Evolutionary conservation across 2,113 vertebrate genomes (phyloP).

Genomic region (Typhlomys cinereus): DNA sequence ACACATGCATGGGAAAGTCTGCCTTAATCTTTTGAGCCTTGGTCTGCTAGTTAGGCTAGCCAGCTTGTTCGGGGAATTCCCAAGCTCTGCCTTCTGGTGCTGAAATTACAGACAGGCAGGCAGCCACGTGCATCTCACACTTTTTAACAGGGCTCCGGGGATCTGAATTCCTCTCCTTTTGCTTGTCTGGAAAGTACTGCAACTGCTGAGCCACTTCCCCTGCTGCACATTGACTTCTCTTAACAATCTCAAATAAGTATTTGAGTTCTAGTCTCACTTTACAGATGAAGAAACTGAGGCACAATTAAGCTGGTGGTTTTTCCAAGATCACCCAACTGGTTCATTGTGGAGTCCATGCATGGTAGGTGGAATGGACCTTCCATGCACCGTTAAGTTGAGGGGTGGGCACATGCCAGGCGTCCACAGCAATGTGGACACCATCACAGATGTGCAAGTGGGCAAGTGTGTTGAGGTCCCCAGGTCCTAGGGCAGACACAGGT

Average conservation of each 20-base stretch:
- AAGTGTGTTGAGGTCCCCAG: neutral
- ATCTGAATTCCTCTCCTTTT: too few species aligned
- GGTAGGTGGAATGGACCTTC: neutral
- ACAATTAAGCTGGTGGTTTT: neutral
- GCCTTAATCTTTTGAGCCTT: too few species aligned
- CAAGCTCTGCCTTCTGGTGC: too few species aligned
- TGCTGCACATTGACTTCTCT: neutral
- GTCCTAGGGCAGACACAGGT: neutral
- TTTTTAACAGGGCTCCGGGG: too few species aligned
- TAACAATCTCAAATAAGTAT: neutral
- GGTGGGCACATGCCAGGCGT: neutral
- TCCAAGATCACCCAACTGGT: too few species aligned
- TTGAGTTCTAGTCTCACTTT: neutral
- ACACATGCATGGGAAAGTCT: too few species aligned
- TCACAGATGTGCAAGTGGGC: rapidly evolving
- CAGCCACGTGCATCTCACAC: too few species aligned
- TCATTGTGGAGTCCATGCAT: neutral
- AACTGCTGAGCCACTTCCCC: too few species aligned
- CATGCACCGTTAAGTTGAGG: rapidly evolving
- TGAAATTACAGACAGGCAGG: too few species aligned
- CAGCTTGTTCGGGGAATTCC: too few species aligned
- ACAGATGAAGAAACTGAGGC: neutral
- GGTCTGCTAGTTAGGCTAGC: too few species aligned
- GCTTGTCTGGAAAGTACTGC: too few species aligned
- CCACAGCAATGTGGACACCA: neutral